Evolutionary conservation across 2,888 invertebrate genomes (phyloP).

Genomic region (Drosophila barbarae): DNA sequence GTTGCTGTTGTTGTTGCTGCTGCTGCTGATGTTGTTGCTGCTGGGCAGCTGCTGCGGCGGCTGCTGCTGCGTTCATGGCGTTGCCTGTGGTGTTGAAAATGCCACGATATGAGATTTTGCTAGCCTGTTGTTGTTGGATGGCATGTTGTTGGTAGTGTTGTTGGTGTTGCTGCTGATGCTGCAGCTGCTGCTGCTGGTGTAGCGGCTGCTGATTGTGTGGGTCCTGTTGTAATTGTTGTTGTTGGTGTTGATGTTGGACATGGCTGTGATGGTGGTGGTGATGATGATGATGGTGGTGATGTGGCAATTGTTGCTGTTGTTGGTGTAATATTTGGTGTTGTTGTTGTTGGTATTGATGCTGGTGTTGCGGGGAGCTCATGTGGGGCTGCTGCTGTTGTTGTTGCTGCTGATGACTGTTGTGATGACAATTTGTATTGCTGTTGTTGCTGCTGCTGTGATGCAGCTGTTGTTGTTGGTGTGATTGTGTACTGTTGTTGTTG

Average conservation of each 20-base stretch:
- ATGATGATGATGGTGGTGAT: slow-evolving; percentile 66
- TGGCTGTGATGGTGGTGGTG: slow-evolving; percentile 68
- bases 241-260: slow-evolving; percentile 72
- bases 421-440: slow-evolving; percentile 59
- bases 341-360: slow-evolving; percentile 77
- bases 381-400: slow-evolving; percentile 67
- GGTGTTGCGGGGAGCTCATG: slow-evolving; percentile 73
- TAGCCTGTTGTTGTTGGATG: slow-evolving; percentile 77
- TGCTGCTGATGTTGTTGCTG: slow-evolving; percentile 65
- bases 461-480: slow-evolving; percentile 74
- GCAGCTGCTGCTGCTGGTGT: slow-evolving; percentile 66
- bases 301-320: slow-evolving; percentile 64
- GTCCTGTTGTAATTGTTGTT: slow-evolving; percentile 71
- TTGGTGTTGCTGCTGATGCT: slow-evolving; percentile 61
- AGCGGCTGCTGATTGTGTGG: slow-evolving; percentile 67
- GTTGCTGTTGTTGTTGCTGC: slow-evolving; percentile 71
- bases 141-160: slow-evolving; percentile 73
- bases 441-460: slow-evolving; percentile 70
- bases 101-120: slow-evolving; percentile 84
- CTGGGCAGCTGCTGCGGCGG: slow-evolving; percentile 58
- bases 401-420: slow-evolving; percentile 60
- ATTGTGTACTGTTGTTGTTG: slow-evolving; percentile 61
- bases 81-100: slow-evolving; percentile 86
- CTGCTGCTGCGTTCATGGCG: slow-evolving; percentile 78
- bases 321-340: slow-evolving; percentile 79